phyloP scores from a whole-genome alignment of 1,140 invertebrate genomes.

The Polyergus mexicanus region DNA sequence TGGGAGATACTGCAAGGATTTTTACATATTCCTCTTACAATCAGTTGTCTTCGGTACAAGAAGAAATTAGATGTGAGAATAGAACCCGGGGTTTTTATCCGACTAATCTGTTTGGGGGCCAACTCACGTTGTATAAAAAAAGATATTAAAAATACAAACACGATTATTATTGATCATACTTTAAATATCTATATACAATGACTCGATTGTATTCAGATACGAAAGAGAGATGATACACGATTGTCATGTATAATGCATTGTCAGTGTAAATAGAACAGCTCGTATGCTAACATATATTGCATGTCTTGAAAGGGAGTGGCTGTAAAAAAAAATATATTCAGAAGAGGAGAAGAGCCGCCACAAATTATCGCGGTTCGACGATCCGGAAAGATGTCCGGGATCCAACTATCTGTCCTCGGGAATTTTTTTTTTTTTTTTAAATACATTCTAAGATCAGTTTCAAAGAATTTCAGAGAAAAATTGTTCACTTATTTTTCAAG shows the following conservation, averaged over 20 bases:
- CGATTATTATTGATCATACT: not conserved
- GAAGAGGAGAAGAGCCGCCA: not conserved
- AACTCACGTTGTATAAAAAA: not conserved
- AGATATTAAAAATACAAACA: not conserved
- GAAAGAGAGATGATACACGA: not conserved
- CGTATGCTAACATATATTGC: constrained; percentile 12
- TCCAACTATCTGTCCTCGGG: not conserved
- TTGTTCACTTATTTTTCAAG: not conserved
- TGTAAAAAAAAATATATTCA: not conserved
- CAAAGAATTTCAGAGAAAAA: not conserved
- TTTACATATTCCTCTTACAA: not conserved
- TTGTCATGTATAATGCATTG: constrained; percentile 2
- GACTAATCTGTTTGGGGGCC: not conserved
- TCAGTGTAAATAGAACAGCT: constrained; percentile 22
- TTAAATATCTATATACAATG: not conserved
- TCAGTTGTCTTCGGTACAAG: not conserved
- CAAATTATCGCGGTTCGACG: not conserved
- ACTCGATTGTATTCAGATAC: constrained; percentile 7
- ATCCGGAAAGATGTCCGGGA: not conserved
- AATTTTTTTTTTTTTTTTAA: constrained; percentile 16
- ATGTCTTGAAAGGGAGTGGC: not conserved
- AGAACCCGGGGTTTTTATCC: not conserved
- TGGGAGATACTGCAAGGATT: not conserved
- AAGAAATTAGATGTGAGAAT: not conserved
- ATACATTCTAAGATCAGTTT: not conserved